Evolutionary conservation across 2,797 vertebrate genomes (phyloP).

Genomic region (Sebastes oblongus): DNA sequence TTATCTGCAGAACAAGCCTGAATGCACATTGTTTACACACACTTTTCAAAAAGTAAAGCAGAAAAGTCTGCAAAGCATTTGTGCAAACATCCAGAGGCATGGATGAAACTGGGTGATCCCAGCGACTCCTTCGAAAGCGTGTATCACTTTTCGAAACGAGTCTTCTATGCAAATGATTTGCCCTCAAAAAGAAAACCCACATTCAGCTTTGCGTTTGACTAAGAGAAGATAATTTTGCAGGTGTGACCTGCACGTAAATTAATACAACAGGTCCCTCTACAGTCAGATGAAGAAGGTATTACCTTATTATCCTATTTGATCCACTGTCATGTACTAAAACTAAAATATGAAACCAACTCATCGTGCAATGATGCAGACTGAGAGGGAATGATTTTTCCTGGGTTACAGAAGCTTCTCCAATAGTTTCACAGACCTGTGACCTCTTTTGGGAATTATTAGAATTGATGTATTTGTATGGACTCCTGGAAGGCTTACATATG

Average conservation of each 20-base stretch:
- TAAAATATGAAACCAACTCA: neutral
- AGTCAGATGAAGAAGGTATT: neutral
- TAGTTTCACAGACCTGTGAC: neutral
- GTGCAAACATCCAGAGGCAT: neutral
- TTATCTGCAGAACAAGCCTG: slow-evolving; percentile 6
- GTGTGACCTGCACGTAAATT: slow-evolving; percentile 28
- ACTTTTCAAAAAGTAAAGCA: neutral
- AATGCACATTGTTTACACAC: neutral
- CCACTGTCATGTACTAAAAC: neutral
- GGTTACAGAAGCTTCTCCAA: neutral
- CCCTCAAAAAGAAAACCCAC: neutral
- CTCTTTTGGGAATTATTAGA: neutral
- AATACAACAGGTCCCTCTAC: neutral
- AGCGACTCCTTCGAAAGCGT: neutral
- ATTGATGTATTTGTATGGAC: neutral
- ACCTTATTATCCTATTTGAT: neutral
- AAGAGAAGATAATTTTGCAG: neutral
- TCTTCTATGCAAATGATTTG: slow-evolving; percentile 38
- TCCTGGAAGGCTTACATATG: neutral
- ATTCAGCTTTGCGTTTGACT: neutral
- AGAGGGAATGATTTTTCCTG: neutral
- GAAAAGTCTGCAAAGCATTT: neutral
- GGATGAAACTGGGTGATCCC: neutral
- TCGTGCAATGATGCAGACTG: neutral
- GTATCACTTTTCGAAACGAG: neutral